Evolutionary conservation across 2,797 vertebrate species (phyloP).

Genomic region (Semaprochilodus insignis): DNA sequence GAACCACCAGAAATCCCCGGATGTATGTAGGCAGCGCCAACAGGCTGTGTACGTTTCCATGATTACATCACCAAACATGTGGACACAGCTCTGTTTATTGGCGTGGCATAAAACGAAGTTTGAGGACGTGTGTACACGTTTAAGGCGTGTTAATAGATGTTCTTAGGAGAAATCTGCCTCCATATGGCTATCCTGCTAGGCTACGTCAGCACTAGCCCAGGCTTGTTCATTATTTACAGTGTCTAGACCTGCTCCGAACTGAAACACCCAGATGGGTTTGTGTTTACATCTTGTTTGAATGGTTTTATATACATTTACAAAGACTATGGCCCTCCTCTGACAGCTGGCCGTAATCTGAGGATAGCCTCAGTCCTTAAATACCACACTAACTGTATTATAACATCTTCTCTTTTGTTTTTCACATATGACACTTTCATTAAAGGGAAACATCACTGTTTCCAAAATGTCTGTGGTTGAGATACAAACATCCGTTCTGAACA

Average conservation of each 20-base stretch:
- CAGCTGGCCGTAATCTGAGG: too few species aligned
- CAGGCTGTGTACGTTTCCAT: not conserved
- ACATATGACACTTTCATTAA: too few species aligned
- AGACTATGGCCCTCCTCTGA: too few species aligned
- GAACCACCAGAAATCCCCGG: constrained; percentile 26
- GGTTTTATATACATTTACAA: too few species aligned
- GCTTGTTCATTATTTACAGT: not conserved
- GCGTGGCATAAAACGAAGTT: not conserved
- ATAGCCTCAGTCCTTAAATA: too few species aligned
- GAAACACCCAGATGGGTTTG: too few species aligned
- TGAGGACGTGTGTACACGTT: not conserved
- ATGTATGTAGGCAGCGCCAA: constrained; percentile 21
- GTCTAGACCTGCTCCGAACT: not conserved
- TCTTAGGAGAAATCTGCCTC: not conserved
- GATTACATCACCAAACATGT: constrained; percentile 41
- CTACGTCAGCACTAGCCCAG: not conserved
- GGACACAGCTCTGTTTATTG: constrained; percentile 12
- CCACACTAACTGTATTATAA: too few species aligned
- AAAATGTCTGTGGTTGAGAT: too few species aligned
- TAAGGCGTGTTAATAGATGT: not conserved
- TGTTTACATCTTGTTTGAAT: too few species aligned
- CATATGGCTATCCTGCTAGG: not conserved
- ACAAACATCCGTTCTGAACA: too few species aligned
- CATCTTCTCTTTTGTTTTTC: too few species aligned
- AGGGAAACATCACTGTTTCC: too few species aligned